Percentiles rank a stretch among this genome's conserved stretches.
Evolutionary conservation across 2,888 invertebrate genomes (phyloP).

Genomic region (Nasonia oneida): DNA sequence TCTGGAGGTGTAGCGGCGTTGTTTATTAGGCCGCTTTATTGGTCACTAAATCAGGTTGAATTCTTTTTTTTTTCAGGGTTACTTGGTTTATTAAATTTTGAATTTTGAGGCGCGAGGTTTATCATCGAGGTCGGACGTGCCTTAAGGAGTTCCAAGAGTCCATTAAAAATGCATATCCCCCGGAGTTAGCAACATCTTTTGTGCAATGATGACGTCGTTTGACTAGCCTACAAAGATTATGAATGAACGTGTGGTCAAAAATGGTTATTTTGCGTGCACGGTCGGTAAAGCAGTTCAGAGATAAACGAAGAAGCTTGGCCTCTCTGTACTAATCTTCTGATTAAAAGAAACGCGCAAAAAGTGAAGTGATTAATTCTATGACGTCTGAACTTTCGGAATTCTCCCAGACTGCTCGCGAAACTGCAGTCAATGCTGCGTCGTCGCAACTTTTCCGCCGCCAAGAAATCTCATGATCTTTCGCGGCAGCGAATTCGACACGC

Average conservation of each 20-base stretch:
- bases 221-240: too few relatives aligned
- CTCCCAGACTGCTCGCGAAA: not conserved
- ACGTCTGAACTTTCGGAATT: not conserved
- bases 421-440: not conserved
- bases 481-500: slow-evolving; percentile 10
- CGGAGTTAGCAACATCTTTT: too few relatives aligned
- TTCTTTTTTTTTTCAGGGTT: not conserved
- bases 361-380: not conserved
- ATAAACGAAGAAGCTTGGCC: too few relatives aligned
- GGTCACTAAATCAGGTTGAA: slow-evolving; percentile 42
- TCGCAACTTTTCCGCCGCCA: not conserved
- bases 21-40: slow-evolving; percentile 56
- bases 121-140: not conserved
- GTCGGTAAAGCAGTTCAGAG: too few relatives aligned
- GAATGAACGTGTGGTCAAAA: too few relatives aligned
- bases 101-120: not conserved
- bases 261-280: too few relatives aligned
- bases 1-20: slow-evolving; percentile 13
- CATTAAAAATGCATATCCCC: not conserved
- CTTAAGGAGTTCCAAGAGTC: not conserved
- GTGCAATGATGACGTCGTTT: too few relatives aligned
- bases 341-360: too few relatives aligned
- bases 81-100: slow-evolving; percentile 15
- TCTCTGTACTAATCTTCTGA: too few relatives aligned
- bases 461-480: slow-evolving; percentile 32